These are phyloP conservation scores for Thaleichthys pacificus DNA, from an alignment of 2,797 vertebrate species.

Conservation along the genomic window DNA sequence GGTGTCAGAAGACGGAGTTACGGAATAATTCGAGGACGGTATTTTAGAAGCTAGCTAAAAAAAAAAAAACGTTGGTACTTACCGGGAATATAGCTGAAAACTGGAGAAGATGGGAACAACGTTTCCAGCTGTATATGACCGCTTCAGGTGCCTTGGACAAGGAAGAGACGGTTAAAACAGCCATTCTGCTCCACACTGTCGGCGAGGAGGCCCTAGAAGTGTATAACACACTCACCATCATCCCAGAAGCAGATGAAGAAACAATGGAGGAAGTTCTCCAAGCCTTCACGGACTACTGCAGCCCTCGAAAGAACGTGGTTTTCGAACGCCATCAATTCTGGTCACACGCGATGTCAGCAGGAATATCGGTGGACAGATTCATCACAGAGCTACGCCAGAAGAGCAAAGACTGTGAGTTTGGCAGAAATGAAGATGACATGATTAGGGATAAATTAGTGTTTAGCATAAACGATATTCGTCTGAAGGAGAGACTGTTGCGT, in stretches of 20 bases:
- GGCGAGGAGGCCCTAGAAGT: conserved; percentile 16
- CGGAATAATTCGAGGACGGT: background rate
- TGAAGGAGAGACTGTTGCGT: conserved; percentile 20
- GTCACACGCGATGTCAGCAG: conserved; percentile 16
- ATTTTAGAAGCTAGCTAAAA: background rate
- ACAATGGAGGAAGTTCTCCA: conserved; percentile 11
- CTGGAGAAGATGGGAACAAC: no score
- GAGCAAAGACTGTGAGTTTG: conserved; percentile 39
- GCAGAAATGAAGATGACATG: conserved; percentile 18
- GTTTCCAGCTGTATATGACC: no score
- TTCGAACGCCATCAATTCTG: conserved; percentile 32
- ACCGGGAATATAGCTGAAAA: no score
- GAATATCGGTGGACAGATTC: conserved; percentile 21
- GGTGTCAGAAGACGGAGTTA: background rate
- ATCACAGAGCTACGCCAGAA: conserved; percentile 27
- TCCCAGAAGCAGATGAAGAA: background rate
- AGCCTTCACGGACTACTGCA: conserved; percentile 30
- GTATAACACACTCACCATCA: no score
- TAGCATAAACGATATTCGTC: conserved; percentile 7
- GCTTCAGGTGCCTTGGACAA: no score
- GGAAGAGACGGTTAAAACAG: no score
- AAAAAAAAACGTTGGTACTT: background rate
- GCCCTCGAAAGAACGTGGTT: conserved; percentile 31
- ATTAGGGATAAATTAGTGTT: conserved; percentile 26
- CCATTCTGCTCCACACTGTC: conserved; percentile 22